These are phyloP conservation scores for Drosophila dives DNA, from an alignment of 2,888 invertebrate genomes.

Conservation along the genomic window DNA sequence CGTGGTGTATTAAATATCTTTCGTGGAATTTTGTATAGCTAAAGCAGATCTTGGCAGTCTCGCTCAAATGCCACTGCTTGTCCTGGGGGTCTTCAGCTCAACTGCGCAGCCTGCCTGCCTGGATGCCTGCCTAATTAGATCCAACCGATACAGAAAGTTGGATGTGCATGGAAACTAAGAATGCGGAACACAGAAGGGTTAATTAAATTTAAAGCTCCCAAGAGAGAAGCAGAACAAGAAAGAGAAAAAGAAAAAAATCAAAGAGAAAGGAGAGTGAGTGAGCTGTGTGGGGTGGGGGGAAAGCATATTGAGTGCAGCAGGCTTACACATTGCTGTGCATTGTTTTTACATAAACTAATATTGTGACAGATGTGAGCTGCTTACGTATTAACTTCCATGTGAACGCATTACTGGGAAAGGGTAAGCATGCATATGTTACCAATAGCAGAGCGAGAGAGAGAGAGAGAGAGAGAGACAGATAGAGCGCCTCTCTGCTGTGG, in stretches of 20 bases:
- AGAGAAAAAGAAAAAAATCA: too few species aligned
- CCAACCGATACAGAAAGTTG: neutral
- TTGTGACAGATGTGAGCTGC: conserved; percentile 17
- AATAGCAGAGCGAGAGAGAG: neutral
- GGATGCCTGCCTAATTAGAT: conserved; percentile 2
- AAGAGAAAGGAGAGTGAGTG: neutral
- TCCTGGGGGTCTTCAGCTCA: neutral
- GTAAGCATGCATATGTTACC: conserved; percentile 2
- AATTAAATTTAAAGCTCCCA: conserved; percentile 1
- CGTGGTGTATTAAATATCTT: neutral
- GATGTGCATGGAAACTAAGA: neutral
- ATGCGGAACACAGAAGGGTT: conserved; percentile 3
- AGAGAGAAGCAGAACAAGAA: neutral
- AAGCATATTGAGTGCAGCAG: neutral
- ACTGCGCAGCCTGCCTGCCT: neutral
- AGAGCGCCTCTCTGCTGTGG: neutral
- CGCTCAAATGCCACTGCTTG: neutral
- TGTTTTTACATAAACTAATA: conserved; percentile 7
- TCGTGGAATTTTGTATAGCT: neutral
- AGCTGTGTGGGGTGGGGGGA: neutral
- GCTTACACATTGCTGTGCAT: neutral
- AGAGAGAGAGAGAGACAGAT: neutral
- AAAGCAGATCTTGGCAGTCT: neutral
- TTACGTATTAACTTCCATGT: conserved; percentile 8
- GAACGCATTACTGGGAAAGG: neutral